Conservation (phyloP, 1,140 invertebrate species). For the Leguminivora glycinivorella region DNA sequence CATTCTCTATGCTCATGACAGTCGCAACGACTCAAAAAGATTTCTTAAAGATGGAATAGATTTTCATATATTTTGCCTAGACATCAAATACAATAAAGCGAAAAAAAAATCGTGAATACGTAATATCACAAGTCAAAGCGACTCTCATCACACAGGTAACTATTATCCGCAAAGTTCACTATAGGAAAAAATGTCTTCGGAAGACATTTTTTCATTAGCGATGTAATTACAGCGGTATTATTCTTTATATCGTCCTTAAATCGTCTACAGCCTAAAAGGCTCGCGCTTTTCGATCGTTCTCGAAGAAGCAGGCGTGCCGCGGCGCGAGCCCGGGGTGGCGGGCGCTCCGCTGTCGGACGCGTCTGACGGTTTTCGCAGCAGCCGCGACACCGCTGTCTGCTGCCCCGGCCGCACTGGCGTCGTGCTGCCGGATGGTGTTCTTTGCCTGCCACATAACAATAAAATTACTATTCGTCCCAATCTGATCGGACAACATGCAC, state of each 20-base stretch:
- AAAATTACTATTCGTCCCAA: slow-evolving; percentile 32
- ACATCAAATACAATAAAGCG: slow-evolving; percentile 37
- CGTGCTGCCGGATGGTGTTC: slow-evolving; percentile 85
- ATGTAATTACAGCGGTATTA: background rate
- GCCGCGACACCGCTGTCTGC: slow-evolving; percentile 80
- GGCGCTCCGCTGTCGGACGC: slow-evolving; percentile 80
- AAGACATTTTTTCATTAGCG: slow-evolving; percentile 16
- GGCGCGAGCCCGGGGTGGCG: slow-evolving; percentile 63
- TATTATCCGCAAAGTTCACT: slow-evolving; percentile 18
- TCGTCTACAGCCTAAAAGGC: slow-evolving; percentile 75
- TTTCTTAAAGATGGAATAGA: slow-evolving; percentile 38
- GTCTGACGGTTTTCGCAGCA: slow-evolving; percentile 83
- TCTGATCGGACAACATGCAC: slow-evolving; percentile 33
- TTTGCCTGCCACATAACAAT: slow-evolving; percentile 76
- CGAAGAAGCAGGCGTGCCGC: slow-evolving; percentile 60
- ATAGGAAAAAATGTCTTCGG: slow-evolving; percentile 2
- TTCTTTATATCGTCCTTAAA: slow-evolving; percentile 24
- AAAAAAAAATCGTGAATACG: slow-evolving; percentile 34
- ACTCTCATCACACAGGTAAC: slow-evolving; percentile 42
- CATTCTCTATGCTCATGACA: slow-evolving; percentile 48
- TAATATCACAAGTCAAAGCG: slow-evolving; percentile 45
- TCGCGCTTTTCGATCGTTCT: slow-evolving; percentile 74
- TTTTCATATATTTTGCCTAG: slow-evolving; percentile 40
- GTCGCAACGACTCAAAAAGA: slow-evolving; percentile 39
- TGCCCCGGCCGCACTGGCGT: slow-evolving; percentile 83